Conservation (phyloP, 2,797 vertebrate species). For the Nannoperca obscura region DNA sequence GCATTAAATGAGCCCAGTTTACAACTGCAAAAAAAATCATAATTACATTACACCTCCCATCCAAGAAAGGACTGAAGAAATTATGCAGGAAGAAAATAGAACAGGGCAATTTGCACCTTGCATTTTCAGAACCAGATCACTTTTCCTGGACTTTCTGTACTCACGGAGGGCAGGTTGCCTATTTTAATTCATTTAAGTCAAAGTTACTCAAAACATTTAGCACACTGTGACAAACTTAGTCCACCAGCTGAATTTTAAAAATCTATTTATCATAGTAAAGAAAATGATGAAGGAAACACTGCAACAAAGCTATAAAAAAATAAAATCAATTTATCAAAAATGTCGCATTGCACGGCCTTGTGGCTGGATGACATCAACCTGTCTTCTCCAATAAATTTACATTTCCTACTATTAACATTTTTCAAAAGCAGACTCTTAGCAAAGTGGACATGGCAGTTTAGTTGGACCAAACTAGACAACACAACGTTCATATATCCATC, state of each 20-base stretch:
- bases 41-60: conserved; percentile 42
- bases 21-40: conserved; percentile 26
- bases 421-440: neutral
- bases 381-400: conserved; percentile 18
- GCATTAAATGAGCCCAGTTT: conserved; percentile 52
- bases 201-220: conserved; percentile 20
- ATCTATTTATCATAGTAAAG: no score
- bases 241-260: conserved; percentile 15
- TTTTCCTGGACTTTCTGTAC: conserved; percentile 24
- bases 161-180: neutral
- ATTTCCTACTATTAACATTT: neutral
- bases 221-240: conserved; percentile 1
- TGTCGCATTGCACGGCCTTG: conserved; percentile 8
- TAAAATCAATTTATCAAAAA: conserved; percentile 11
- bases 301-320: no score
- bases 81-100: conserved; percentile 33
- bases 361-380: conserved; percentile 27
- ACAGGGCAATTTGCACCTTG: conserved; percentile 23
- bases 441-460: neutral
- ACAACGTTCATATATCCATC: neutral
- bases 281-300: no score
- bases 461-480: neutral
- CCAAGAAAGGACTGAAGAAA: conserved; percentile 33
- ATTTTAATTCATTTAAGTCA: conserved; percentile 25
- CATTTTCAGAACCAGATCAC: conserved; percentile 20